phyloP scores from a whole-genome alignment of 92 coral and sea anemone species.

The Bergia puertoricense region DNA sequence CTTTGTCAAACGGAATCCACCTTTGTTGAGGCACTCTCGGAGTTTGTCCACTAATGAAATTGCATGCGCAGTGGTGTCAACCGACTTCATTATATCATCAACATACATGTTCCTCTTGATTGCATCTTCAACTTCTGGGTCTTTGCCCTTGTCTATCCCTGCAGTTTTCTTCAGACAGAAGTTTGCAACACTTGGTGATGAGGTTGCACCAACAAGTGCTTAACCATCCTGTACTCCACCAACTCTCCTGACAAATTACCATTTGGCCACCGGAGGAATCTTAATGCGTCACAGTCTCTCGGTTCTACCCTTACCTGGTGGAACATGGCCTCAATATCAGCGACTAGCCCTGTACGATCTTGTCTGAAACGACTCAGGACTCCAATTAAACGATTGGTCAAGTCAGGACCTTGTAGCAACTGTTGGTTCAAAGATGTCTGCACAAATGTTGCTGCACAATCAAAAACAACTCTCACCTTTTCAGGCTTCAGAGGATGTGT shows the following conservation, averaged over 20 bases:
- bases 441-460: conserved; percentile 57
- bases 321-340: conserved; percentile 62
- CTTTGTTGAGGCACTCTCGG: conserved; percentile 39
- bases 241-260: conserved; percentile 5
- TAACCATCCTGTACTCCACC: conserved; percentile 60
- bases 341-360: conserved; percentile 47
- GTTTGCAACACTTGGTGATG: conserved; percentile 41
- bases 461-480: conserved; percentile 57
- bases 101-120: conserved; percentile 58
- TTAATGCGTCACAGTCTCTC: conserved; percentile 48
- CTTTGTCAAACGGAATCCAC: conserved; percentile 57
- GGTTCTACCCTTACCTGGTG: conserved; percentile 66
- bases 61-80: conserved; percentile 30
- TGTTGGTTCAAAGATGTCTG: conserved; percentile 55
- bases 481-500: conserved; percentile 57
- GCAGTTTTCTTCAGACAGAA: conserved; percentile 52
- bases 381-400: conserved; percentile 50
- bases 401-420: conserved; percentile 54
- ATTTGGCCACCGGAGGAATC: conserved; percentile 30
- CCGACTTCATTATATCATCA: conserved; percentile 59
- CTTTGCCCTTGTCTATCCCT: conserved; percentile 3
- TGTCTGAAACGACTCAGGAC: conserved; percentile 56
- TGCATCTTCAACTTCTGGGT: conserved; percentile 27
- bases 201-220: conserved; percentile 54
- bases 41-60: conserved; percentile 6